A percentile compares a stretch with the other conserved stretches of the same genome.
phyloP scores from a whole-genome alignment of 2,113 vertebrate genomes.

The Pangasianodon hypophthalmus region DNA sequence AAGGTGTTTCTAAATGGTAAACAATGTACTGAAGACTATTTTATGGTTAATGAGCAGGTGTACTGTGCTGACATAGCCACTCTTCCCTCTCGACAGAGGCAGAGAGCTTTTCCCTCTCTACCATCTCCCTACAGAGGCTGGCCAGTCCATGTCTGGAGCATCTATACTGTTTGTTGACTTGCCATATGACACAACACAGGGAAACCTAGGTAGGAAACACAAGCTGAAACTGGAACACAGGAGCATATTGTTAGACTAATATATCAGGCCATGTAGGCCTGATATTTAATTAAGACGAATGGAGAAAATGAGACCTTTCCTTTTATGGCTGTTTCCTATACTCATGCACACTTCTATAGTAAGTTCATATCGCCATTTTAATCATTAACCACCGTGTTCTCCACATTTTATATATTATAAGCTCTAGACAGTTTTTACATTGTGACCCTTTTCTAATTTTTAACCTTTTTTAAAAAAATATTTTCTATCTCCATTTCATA shows the following conservation, averaged over 20 bases:
- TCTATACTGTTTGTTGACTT: neutral
- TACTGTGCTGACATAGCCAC: slow-evolving; percentile 21
- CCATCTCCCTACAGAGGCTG: too few relatives aligned
- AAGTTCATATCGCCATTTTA: slow-evolving; percentile 18
- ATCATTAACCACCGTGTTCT: slow-evolving; percentile 63
- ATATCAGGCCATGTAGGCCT: slow-evolving; percentile 25
- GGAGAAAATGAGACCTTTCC: slow-evolving; percentile 84
- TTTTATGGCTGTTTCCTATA: slow-evolving; percentile 83
- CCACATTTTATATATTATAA: slow-evolving; percentile 84
- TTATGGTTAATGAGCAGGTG: slow-evolving; percentile 31
- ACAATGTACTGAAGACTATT: slow-evolving; percentile 43
- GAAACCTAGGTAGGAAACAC: neutral
- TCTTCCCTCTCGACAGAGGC: too few relatives aligned
- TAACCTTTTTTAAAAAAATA: neutral
- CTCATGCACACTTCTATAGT: slow-evolving; percentile 71
- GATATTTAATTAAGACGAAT: slow-evolving; percentile 50
- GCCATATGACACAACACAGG: neutral
- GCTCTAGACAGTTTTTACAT: slow-evolving; percentile 78
- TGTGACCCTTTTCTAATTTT: slow-evolving; percentile 38
- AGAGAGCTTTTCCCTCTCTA: too few relatives aligned
- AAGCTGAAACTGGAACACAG: slow-evolving; percentile 20
- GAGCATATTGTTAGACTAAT: slow-evolving; percentile 36
- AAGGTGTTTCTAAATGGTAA: slow-evolving; percentile 34
- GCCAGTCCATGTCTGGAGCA: neutral
- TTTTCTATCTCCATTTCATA: neutral